Percentiles rank a stretch among this genome's conserved stretches.
phyloP scores from a whole-genome alignment of 2,888 invertebrate genomes.

The Acanthosoma haemorrhoidale region DNA sequence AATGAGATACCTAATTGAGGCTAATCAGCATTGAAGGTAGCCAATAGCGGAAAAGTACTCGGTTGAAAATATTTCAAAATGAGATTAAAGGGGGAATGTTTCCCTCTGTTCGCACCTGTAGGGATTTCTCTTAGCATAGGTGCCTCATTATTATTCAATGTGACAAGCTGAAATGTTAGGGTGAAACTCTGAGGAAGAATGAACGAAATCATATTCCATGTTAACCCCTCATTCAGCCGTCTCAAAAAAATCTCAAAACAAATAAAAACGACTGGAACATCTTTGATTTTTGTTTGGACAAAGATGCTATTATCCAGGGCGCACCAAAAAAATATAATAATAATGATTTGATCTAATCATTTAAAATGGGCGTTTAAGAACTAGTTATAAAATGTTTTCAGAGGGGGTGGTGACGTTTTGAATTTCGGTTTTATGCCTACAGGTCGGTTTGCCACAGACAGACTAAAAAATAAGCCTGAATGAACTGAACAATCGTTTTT shows the following conservation, averaged over 20 bases:
- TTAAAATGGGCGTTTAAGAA: neutral
- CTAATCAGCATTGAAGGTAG: too few species aligned
- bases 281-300: constrained; percentile 5
- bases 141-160: neutral
- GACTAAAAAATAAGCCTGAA: constrained; percentile 8
- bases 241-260: neutral
- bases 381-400: neutral
- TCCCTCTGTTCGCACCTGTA: neutral
- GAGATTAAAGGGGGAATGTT: too few species aligned
- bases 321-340: neutral
- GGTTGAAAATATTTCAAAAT: too few species aligned
- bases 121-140: neutral
- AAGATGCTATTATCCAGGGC: constrained; percentile 14
- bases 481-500: too few species aligned
- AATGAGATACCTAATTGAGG: too few species aligned
- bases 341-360: neutral
- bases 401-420: neutral
- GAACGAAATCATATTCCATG: neutral
- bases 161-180: neutral
- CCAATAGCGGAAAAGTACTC: too few species aligned
- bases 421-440: neutral
- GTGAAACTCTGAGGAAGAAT: neutral
- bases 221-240: neutral
- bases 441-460: neutral
- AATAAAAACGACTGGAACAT: neutral